Percentiles rank a stretch among this genome's conserved stretches.
phyloP scores from a whole-genome alignment of 2,797 vertebrate genomes.

The Picus viridis region DNA sequence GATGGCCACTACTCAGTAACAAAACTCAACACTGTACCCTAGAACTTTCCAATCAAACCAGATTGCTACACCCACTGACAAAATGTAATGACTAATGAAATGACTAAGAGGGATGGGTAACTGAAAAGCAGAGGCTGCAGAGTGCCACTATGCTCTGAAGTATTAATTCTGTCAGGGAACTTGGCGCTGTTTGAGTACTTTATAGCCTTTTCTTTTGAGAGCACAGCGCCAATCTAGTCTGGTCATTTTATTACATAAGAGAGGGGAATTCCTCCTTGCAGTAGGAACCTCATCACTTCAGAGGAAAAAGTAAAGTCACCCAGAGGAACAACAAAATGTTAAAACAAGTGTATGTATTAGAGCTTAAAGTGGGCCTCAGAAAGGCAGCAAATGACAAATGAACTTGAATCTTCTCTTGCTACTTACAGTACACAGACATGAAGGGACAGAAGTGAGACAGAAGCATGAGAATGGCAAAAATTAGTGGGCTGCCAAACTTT shows the following conservation, averaged over 20 bases:
- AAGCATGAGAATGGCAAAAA: neutral
- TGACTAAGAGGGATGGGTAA: constrained; percentile 65
- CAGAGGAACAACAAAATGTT: neutral
- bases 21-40: neutral
- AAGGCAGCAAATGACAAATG: constrained; percentile 13
- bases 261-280: constrained; percentile 33
- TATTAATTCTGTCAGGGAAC: constrained; percentile 43
- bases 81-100: constrained; percentile 63
- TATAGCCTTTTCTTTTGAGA: constrained; percentile 12
- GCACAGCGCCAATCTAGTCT: neutral
- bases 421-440: neutral
- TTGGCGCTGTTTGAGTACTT: constrained; percentile 3
- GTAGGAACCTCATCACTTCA: neutral
- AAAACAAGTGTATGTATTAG: neutral
- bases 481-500: neutral
- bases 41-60: constrained; percentile 29
- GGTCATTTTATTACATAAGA: constrained; percentile 20
- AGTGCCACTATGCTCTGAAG: constrained; percentile 49
- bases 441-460: neutral
- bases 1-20: neutral
- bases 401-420: neutral
- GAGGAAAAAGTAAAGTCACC: constrained; percentile 16
- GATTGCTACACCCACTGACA: constrained; percentile 20
- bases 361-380: neutral
- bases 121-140: constrained; percentile 39